Evolutionary conservation across 53 echinoderm and acorn worm species (phyloP).

Genomic region (Echinarachnius parma): DNA sequence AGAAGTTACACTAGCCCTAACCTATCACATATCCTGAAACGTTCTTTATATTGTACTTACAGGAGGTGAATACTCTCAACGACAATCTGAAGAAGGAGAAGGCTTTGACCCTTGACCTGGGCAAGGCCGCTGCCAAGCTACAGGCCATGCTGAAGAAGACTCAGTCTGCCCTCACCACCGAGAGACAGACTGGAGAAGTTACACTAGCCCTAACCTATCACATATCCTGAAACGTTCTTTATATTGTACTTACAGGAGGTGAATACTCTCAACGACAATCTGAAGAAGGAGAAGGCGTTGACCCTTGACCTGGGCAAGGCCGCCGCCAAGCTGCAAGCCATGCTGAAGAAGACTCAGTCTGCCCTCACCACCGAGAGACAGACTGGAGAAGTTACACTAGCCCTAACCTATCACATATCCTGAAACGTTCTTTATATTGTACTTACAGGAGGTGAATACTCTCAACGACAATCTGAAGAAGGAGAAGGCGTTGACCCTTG

Average conservation of each 20-base stretch:
- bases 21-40: too few relatives aligned
- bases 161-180: conserved; percentile 53
- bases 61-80: conserved; percentile 43
- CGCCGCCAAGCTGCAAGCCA: conserved; percentile 82
- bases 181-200: conserved; percentile 35
- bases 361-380: conserved; percentile 35
- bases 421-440: too few relatives aligned
- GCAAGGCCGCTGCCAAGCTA: conserved; percentile 84
- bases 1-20: too few relatives aligned
- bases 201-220: too few relatives aligned
- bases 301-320: conserved; percentile 90
- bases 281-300: conserved; percentile 77
- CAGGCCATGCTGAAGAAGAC: conserved; percentile 95
- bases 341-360: conserved; percentile 95
- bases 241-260: conserved; percentile 10
- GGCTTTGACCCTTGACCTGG: conserved; percentile 78
- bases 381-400: too few relatives aligned
- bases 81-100: conserved; percentile 76
- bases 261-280: conserved; percentile 43
- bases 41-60: background rate
- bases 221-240: too few relatives aligned
- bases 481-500: conserved; percentile 79
- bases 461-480: conserved; percentile 65
- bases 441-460: conserved; percentile 14
- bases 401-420: too few relatives aligned